Percentiles rank a stretch among this genome's conserved stretches.
phyloP scores from a whole-genome alignment of 30 jellyfish, hydroid and myxozoan species.

The Cassiopea xamachana region DNA sequence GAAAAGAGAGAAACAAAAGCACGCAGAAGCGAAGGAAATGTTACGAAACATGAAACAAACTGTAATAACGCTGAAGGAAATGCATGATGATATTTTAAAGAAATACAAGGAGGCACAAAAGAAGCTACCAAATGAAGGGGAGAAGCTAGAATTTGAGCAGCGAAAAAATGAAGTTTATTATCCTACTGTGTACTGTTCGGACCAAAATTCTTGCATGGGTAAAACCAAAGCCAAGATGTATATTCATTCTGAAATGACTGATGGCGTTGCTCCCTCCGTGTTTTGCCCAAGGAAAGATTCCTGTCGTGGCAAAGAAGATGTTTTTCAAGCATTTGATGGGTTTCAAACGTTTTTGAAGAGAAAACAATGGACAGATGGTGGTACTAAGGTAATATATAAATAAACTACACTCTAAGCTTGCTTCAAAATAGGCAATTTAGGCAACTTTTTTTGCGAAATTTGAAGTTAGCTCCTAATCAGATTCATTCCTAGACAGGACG shows the following conservation, averaged over 20 bases:
- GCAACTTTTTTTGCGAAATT: neutral
- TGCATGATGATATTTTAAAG: slow-evolving; percentile 32
- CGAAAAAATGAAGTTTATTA: neutral
- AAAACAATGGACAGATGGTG: neutral
- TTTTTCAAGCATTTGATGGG: neutral
- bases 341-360: neutral
- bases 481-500: no score
- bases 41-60: slow-evolving; percentile 54
- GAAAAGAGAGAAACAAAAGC: slow-evolving; percentile 56
- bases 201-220: slow-evolving; percentile 66
- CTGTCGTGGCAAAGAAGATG: neutral
- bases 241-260: neutral
- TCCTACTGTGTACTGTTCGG: slow-evolving; percentile 73
- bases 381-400: neutral
- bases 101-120: slow-evolving; percentile 33
- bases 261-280: slow-evolving; percentile 2
- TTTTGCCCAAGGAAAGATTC: slow-evolving; percentile 63
- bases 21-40: slow-evolving; percentile 38
- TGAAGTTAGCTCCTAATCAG: no score
- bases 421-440: neutral
- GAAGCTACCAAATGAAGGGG: neutral
- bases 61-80: slow-evolving; percentile 9
- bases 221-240: slow-evolving; percentile 2
- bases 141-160: slow-evolving; percentile 11
- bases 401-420: neutral